A percentile compares a stretch with the other conserved stretches of the same genome.
Evolutionary conservation across 30 jellyfish, hydroid and myxozoan genomes (phyloP).

Genomic region (Clytia hemisphaerica): DNA sequence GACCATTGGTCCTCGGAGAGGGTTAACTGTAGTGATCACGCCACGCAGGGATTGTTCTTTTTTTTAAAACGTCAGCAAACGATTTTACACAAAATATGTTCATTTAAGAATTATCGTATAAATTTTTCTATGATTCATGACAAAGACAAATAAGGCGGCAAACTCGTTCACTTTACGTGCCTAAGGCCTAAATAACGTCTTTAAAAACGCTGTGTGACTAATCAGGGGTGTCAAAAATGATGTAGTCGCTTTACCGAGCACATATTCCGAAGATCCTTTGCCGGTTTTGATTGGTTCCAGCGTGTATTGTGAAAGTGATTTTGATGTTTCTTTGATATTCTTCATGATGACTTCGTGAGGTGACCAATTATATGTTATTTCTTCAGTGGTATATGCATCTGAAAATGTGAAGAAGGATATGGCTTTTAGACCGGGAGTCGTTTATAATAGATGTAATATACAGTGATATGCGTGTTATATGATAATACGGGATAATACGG

Average conservation of each 20-base stretch:
- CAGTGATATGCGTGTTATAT: background rate
- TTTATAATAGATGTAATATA: background rate
- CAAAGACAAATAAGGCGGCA: too few relatives aligned
- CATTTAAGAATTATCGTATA: too few relatives aligned
- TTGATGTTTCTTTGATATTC: background rate
- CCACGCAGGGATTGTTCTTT: too few relatives aligned
- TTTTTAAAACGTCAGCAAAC: too few relatives aligned
- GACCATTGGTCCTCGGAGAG: too few relatives aligned
- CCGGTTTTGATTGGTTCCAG: background rate
- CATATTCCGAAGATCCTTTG: background rate
- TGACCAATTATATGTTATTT: background rate
- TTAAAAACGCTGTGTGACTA: too few relatives aligned
- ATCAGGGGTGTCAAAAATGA: background rate
- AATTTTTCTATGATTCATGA: too few relatives aligned
- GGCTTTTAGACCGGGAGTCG: background rate
- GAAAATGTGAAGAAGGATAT: background rate
- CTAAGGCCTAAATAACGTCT: too few relatives aligned
- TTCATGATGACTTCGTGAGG: background rate
- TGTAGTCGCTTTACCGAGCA: background rate
- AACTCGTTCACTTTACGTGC: too few relatives aligned
- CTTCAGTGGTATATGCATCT: background rate
- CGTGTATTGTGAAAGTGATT: background rate
- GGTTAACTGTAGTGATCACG: too few relatives aligned
- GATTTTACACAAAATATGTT: too few relatives aligned
- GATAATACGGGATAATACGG: background rate